Conservation (phyloP, 2,888 invertebrate species). For the Sphaeridia pumilis region DNA sequence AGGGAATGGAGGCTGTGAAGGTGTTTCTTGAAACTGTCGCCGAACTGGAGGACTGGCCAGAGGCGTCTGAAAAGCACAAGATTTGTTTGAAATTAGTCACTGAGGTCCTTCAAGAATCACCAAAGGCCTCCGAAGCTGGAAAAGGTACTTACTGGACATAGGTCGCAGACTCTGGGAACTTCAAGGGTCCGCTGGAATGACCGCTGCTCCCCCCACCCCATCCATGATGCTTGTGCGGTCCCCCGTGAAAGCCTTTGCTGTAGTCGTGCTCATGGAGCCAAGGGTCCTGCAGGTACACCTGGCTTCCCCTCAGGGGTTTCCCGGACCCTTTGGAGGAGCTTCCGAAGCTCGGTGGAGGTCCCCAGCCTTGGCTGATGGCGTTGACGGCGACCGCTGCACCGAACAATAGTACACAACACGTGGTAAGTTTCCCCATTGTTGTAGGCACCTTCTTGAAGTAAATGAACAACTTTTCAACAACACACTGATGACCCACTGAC, state of each 20-base stretch:
- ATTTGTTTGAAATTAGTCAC: neutral
- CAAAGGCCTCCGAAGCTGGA: neutral
- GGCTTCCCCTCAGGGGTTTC: slow-evolving; percentile 12
- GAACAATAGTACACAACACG: too few relatives aligned
- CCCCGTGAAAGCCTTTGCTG: neutral
- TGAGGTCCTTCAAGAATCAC: neutral
- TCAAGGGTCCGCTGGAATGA: neutral
- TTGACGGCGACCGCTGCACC: too few relatives aligned
- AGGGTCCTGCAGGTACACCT: slow-evolving; percentile 13
- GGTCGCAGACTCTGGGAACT: slow-evolving; percentile 8
- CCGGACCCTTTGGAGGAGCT: too few relatives aligned
- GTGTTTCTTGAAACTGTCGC: slow-evolving; percentile 3
- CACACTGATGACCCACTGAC: too few relatives aligned
- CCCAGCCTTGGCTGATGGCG: too few relatives aligned
- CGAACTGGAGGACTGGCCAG: slow-evolving; percentile 7
- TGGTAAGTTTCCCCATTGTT: too few relatives aligned
- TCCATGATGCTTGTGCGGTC: slow-evolving; percentile 11
- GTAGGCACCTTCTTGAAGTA: too few relatives aligned
- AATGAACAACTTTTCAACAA: too few relatives aligned
- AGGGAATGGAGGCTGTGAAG: neutral
- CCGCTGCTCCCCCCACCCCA: slow-evolving; percentile 1
- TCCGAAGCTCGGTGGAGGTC: too few relatives aligned
- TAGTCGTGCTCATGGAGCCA: slow-evolving; percentile 16
- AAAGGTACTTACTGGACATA: slow-evolving; percentile 10
- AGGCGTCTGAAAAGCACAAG: slow-evolving; percentile 1